phyloP scores from a whole-genome alignment of 2,888 invertebrate species.

The Omphaloscelis lunosa region DNA sequence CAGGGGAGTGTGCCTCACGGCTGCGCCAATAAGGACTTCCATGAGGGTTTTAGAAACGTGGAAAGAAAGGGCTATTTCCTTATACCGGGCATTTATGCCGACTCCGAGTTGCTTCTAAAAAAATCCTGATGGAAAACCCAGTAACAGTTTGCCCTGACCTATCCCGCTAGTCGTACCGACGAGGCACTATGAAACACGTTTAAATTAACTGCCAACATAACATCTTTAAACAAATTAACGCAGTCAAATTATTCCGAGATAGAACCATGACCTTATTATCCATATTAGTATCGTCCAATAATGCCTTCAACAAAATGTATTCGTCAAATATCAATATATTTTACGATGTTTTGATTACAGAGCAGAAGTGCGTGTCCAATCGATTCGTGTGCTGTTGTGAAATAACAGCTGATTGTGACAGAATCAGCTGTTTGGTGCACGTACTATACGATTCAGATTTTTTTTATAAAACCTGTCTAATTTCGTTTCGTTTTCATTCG shows the following conservation, averaged over 20 bases:
- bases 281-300: slow-evolving; percentile 7
- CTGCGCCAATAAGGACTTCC: too few relatives aligned
- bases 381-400: slow-evolving; percentile 29
- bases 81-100: background rate
- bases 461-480: background rate
- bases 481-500: too few relatives aligned
- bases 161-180: background rate
- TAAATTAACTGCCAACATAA: background rate
- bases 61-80: background rate
- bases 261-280: slow-evolving; percentile 36
- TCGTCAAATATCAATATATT: slow-evolving; percentile 26
- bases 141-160: too few relatives aligned
- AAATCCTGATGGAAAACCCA: background rate
- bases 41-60: too few relatives aligned
- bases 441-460: background rate
- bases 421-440: slow-evolving; percentile 32
- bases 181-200: background rate
- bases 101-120: background rate
- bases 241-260: background rate
- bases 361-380: slow-evolving; percentile 35
- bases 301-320: slow-evolving; percentile 26
- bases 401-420: slow-evolving; percentile 42
- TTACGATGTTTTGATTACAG: slow-evolving; percentile 37
- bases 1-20: too few relatives aligned
- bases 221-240: slow-evolving; percentile 6